These are phyloP conservation scores for Campaea margaritaria DNA, from an alignment of 2,888 invertebrate species.

Conservation along the genomic window DNA sequence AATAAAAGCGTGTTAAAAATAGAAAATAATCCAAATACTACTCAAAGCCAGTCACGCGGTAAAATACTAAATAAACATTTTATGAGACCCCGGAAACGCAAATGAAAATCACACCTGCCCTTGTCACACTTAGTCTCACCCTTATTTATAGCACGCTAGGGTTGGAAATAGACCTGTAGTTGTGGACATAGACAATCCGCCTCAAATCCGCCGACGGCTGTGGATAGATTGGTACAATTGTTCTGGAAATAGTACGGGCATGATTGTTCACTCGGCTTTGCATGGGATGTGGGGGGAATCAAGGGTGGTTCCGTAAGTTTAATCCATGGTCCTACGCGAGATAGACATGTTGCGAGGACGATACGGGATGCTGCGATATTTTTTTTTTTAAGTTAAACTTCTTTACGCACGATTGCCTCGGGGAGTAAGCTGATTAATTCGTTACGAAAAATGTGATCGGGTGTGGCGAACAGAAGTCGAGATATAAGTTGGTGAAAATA, in stretches of 20 bases:
- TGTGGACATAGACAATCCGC: slow-evolving; percentile 2
- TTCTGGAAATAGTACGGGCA: neutral
- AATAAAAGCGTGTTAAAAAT: no score
- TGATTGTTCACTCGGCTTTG: neutral
- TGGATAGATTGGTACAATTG: slow-evolving; percentile 16
- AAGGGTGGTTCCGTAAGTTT: neutral
- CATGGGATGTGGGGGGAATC: neutral
- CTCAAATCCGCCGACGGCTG: slow-evolving; percentile 9
- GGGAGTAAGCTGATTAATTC: no score
- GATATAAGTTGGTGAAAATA: no score
- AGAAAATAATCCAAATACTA: no score
- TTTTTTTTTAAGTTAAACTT: no score
- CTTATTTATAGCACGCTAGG: neutral
- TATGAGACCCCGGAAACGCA: neutral
- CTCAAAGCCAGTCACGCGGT: neutral
- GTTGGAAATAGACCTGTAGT: neutral
- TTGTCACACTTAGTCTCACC: neutral
- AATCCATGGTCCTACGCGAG: no score
- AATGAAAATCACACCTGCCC: slow-evolving; percentile 1
- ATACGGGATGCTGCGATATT: no score
- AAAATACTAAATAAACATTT: slow-evolving; percentile 3
- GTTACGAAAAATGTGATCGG: no score
- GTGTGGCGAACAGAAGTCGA: no score
- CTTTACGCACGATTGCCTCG: no score
- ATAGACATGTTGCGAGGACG: no score